A percentile compares a stretch with the other conserved stretches of the same genome.
Evolutionary conservation across 2,888 invertebrate species (phyloP).

Genomic region (Pogonocherus hispidulus): DNA sequence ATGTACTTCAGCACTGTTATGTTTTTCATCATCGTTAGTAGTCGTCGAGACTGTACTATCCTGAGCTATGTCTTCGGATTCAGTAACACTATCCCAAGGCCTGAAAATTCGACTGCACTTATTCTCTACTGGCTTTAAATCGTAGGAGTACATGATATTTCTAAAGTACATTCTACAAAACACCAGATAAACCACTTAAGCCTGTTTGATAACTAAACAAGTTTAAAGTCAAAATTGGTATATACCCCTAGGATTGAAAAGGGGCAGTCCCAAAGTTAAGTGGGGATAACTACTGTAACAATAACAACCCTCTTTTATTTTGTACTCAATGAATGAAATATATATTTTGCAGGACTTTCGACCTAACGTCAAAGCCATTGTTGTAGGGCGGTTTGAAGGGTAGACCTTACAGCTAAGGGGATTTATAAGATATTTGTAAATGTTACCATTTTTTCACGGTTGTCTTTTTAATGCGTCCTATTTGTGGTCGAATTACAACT

Average conservation of each 20-base stretch:
- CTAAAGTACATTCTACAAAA: conserved; percentile 48
- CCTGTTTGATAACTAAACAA: conserved; percentile 60
- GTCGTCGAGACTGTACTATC: conserved; percentile 75
- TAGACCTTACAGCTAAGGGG: conserved; percentile 51
- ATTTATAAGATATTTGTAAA: conserved; percentile 58
- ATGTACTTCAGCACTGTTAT: conserved; percentile 13
- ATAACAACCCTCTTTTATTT: conserved; percentile 65
- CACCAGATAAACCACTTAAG: conserved; percentile 34
- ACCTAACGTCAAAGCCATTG: conserved; percentile 54
- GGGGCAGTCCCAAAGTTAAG: conserved; percentile 65
- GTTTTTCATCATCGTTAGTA: conserved; percentile 60
- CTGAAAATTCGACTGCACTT: conserved; percentile 57
- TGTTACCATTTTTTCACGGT: conserved; percentile 66
- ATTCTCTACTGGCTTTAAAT: conserved; percentile 44
- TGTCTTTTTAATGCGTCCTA: conserved; percentile 62
- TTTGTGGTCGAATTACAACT: conserved; percentile 63
- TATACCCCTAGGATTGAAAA: conserved; percentile 57
- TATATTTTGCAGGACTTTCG: conserved; percentile 62
- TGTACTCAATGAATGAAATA: conserved; percentile 65
- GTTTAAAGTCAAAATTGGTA: conserved; percentile 63
- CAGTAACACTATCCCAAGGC: conserved; percentile 56
- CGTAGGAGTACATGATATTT: conserved; percentile 41
- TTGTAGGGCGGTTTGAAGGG: conserved; percentile 49
- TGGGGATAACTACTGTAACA: conserved; percentile 66
- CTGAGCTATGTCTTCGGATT: conserved; percentile 64